Percentiles rank a stretch among this genome's conserved stretches.
Conservation (phyloP, 2,113 vertebrate species). For the Dicaeum eximium region DNA sequence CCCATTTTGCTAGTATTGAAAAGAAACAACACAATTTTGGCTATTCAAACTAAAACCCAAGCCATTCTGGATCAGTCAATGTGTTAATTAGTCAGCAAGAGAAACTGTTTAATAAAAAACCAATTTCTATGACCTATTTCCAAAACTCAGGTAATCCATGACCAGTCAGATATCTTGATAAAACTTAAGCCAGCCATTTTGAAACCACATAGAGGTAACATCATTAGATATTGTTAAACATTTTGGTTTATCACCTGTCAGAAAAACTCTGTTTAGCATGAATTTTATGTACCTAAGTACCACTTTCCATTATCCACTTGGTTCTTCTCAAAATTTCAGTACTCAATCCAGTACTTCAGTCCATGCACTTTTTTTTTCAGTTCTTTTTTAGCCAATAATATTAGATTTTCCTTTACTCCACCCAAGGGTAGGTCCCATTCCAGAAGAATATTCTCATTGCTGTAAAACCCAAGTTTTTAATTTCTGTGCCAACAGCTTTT, state of each 20-base stretch:
- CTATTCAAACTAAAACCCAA: neutral
- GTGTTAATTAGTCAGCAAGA: neutral
- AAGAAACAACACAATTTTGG: neutral
- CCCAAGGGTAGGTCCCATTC: neutral
- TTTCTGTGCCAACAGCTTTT: neutral
- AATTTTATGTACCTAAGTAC: neutral
- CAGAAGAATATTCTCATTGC: neutral
- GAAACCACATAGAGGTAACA: accelerated
- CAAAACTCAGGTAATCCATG: neutral
- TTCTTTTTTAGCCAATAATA: neutral
- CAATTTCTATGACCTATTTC: neutral
- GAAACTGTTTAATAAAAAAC: neutral
- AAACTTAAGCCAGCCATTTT: neutral
- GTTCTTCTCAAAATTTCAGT: neutral
- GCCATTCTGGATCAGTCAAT: neutral
- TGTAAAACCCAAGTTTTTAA: neutral
- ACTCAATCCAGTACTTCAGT: neutral
- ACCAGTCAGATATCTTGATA: neutral
- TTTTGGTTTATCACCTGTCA: neutral
- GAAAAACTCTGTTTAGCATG: neutral
- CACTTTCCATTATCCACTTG: neutral
- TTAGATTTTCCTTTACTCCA: neutral
- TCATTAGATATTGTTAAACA: neutral
- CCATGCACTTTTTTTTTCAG: neutral
- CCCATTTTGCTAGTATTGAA: neutral